Evolutionary conservation across 2,113 vertebrate species (phyloP), one percentile per base, ranked within the genome.

Genomic region (Clinocottus analis): DNA sequence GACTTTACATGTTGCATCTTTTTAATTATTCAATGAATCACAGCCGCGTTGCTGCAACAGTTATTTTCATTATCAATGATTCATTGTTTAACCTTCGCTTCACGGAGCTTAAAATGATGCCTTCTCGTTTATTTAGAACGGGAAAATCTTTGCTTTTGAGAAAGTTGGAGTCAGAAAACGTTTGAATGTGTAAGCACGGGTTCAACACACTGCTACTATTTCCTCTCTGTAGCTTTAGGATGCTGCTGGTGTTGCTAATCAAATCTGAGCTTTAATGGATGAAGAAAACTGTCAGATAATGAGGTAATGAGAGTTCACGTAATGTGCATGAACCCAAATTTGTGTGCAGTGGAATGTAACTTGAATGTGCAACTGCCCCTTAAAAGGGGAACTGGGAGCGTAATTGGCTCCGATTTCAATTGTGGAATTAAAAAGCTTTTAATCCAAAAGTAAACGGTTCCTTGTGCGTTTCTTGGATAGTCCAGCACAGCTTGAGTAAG

Each of bases 381-480:
- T 75, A 31, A 56, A 21, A 31, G 16, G 17, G 17, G 60, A 84
- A 73, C 83, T 76, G 19, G 69, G 63, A 78, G 45, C 5, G 75
- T 79, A 79, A 86, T 74, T 82, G 74, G 45, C 61, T 78, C 49
- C 74, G 73, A 83, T 82, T 86, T 89, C 60, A 76, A 69, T 82
- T 87, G 79, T 80, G 35, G 74, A 85, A 87, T 85, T 82, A 83
- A 77, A 86, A 41, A 72, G 55, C 45, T 66, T 86, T 88, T 80
- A 88, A 88, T 83, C 70, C 65, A 74, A 77, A 80, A 69, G 66
- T 78, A 84, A 91, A 91, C 77, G 79, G 81, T 55, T 79, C 61
- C 14, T 67, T 27, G 58, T 93, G 91, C 84, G 92, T 93, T 93
- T 92, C 78, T 92, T 94, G 93, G 90, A 90, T 51, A 23, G 25